A percentile compares a stretch with the other conserved stretches of the same genome.
Conservation (phyloP, 2,888 invertebrate species). For the Meiosimyza decipiens region DNA sequence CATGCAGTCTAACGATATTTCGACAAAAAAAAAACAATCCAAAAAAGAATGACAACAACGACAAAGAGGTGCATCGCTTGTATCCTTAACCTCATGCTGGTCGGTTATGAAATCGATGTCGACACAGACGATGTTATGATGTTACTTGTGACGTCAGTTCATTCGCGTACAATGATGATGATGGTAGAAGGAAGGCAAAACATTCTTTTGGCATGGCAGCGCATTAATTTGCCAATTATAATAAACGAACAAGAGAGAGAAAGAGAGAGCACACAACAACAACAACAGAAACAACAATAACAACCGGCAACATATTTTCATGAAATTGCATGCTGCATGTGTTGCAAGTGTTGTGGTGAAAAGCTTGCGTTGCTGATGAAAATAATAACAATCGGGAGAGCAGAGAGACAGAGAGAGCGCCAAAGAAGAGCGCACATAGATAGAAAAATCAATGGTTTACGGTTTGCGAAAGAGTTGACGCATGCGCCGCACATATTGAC, state of each 20-base stretch:
- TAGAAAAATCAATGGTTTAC: too few relatives aligned
- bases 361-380: background rate
- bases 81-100: conserved; percentile 12
- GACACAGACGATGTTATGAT: background rate
- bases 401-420: background rate
- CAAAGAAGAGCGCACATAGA: background rate
- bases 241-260: background rate
- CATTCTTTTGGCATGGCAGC: background rate
- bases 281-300: background rate
- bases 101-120: background rate
- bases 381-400: too few relatives aligned
- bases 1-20: background rate
- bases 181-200: too few relatives aligned
- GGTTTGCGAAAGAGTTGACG: background rate
- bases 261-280: background rate
- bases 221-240: background rate
- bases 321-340: too few relatives aligned
- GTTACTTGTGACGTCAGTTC: background rate
- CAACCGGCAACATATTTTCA: background rate
- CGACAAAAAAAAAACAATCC: conserved; percentile 15
- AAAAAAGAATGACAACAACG: conserved; percentile 18
- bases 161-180: too few relatives aligned
- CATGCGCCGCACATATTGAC: conserved; percentile 2
- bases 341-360: background rate
- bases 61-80: background rate